Evolutionary conservation across 2,113 vertebrate genomes (phyloP).

Genomic region (Bujurquina vittata): DNA sequence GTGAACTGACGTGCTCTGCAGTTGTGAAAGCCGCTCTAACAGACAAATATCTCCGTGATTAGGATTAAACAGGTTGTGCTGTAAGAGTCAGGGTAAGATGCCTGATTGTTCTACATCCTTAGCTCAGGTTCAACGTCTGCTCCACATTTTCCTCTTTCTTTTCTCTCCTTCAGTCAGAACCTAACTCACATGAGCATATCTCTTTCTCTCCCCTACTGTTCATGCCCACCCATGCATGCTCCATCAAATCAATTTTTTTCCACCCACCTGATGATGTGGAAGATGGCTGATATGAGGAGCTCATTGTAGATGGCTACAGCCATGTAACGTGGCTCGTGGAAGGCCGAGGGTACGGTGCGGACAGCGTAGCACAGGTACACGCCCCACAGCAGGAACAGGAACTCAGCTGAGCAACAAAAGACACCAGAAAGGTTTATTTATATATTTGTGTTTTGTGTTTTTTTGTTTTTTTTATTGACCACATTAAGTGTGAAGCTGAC

Average conservation of each 20-base stretch:
- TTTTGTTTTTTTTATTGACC: too few species aligned
- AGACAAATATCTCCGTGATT: constrained; percentile 22
- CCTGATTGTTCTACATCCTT: background rate
- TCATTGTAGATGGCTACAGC: constrained; percentile 97
- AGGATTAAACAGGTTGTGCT: constrained; percentile 24
- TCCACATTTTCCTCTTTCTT: background rate
- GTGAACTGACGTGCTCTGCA: constrained; percentile 40
- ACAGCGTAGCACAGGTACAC: constrained; percentile 97
- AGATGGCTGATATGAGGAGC: constrained; percentile 95
- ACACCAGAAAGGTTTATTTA: background rate
- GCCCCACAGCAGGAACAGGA: constrained; percentile 97
- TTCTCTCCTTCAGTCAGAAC: background rate
- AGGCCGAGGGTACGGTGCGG: constrained; percentile 93
- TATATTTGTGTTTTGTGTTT: too few species aligned
- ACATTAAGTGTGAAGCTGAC: background rate
- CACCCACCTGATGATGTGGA: constrained; percentile 95
- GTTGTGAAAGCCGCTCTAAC: constrained; percentile 23
- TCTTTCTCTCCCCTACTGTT: background rate
- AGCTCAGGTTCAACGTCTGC: background rate
- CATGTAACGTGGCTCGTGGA: constrained; percentile 98
- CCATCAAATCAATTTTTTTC: background rate
- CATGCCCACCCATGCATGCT: background rate
- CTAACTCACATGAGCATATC: background rate
- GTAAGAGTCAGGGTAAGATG: background rate
- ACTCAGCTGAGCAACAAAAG: constrained; percentile 86